Base-by-base conservation (phyloP, 1,140 invertebrate genomes). In the Belonocnema kinseyi region DNA sequence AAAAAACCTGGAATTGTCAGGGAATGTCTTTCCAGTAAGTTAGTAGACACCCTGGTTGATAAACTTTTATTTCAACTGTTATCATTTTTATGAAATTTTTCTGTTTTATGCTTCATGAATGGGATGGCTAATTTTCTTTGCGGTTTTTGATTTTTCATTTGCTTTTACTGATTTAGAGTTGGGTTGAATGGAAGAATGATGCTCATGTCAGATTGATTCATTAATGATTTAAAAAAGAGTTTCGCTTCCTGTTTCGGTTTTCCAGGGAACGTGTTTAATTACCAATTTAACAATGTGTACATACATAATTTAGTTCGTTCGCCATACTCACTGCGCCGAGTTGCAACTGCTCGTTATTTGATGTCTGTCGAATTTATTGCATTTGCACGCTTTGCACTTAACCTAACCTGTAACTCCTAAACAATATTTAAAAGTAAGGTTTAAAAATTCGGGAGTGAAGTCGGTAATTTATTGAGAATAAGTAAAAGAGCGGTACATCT, bases 271-370 rank as follows among this genome's bases (percentile, higher is more conserved):
- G 21, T 40, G 26, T n/a, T 46, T 46, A 6, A 66, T 66, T 16
- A 66, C 33, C 3, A 26, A 66, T 33, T 66, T 26, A 66, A 40
- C 61, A 40, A 40, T 8, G 14, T 66, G 58, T 61, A 61, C 21
- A 66, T 66, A 66, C 12, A 66, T 66, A 46, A 46, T 46, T 46
- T 6, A 66, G 61, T 66, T 66, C 13, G 50, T 19, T 54, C 14
- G 53, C n/a, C 73, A 77, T 79, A 79, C 78, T 79, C 78, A 52
- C 78, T 80, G 72, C 76, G 46, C 74, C 26, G 74, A 76, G 56
- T 78, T 83, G 83, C 83, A 85, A 80, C 82, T 66, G 74, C 53
- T 82, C 78, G 79, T 80, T 82, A 66, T 66, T 46, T 71, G 73
- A 79, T 80, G 78, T 50, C 72, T 83, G 79, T 79, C 70, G 73